A percentile compares a stretch with the other conserved stretches of the same genome.
These are phyloP conservation scores for Hippoglossus hippoglossus DNA, from an alignment of 2,797 vertebrate genomes.

Conservation along the genomic window DNA sequence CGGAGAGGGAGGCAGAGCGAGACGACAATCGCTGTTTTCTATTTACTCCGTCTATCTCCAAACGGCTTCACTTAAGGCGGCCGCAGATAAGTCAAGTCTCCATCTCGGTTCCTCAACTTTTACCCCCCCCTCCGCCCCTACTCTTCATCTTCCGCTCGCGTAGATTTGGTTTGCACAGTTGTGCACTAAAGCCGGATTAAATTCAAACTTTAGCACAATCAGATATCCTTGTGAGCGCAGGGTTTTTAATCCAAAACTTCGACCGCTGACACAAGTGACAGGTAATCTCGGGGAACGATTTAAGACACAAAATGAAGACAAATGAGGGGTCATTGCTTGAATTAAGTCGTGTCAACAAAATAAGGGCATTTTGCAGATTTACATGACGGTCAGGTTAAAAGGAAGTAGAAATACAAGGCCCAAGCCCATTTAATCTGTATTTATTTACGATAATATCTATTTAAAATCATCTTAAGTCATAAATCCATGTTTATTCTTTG, in stretches of 20 bases:
- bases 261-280: conserved; percentile 38
- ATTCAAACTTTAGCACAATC: conserved; percentile 52
- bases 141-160: neutral
- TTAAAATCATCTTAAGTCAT: neutral
- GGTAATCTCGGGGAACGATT: conserved; percentile 43
- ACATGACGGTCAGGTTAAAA: neutral
- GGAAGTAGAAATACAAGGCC: neutral
- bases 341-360: conserved; percentile 12
- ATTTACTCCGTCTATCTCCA: conserved; percentile 64
- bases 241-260: conserved; percentile 41
- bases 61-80: conserved; percentile 67
- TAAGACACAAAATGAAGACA: conserved; percentile 12
- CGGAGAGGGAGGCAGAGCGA: conserved; percentile 66
- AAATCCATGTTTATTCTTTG: too few relatives aligned
- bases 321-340: conserved; percentile 13
- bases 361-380: conserved; percentile 2
- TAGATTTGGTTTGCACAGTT: conserved; percentile 23
- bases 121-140: neutral
- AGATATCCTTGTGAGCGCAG: conserved; percentile 19
- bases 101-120: conserved; percentile 55
- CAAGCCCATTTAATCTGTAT: neutral
- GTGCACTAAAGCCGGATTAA: conserved; percentile 57
- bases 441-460: neutral
- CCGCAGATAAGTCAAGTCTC: conserved; percentile 65
- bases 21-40: conserved; percentile 69